phyloP scores from a whole-genome alignment of 2,888 invertebrate genomes.

The Leptinotarsa haldemani region DNA sequence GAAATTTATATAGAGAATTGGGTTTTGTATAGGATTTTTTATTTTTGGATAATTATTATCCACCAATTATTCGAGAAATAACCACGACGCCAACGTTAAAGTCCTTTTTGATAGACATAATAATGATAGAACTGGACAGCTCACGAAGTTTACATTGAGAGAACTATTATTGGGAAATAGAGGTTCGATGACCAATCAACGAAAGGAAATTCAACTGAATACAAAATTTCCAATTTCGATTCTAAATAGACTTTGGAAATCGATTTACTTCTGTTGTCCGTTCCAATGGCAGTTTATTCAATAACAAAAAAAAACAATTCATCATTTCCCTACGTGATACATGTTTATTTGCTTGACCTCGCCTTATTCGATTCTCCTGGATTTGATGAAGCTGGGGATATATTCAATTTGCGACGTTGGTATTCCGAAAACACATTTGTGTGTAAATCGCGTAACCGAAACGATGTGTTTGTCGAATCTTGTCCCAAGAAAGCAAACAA shows the following conservation, averaged over 20 bases:
- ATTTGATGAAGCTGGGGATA: conserved; percentile 33
- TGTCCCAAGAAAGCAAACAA: conserved; percentile 48
- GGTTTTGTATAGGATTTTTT: too few relatives aligned
- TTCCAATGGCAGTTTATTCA: conserved; percentile 37
- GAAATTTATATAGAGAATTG: too few relatives aligned
- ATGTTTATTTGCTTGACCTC: conserved; percentile 31
- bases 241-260: conserved; percentile 36
- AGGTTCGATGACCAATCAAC: conserved; percentile 49
- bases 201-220: conserved; percentile 50
- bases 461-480: conserved; percentile 46
- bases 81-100: too few relatives aligned
- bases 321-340: conserved; percentile 33
- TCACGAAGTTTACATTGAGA: background rate
- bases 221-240: conserved; percentile 42
- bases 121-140: background rate
- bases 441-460: conserved; percentile 47
- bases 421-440: conserved; percentile 43
- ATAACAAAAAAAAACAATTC: conserved; percentile 36
- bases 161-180: conserved; percentile 12
- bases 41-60: too few relatives aligned
- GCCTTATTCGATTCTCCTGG: conserved; percentile 40
- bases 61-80: too few relatives aligned
- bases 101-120: too few relatives aligned
- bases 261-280: conserved; percentile 37
- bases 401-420: conserved; percentile 45